Base-by-base conservation (phyloP, 2,113 vertebrate genomes). In the Cottus gobio region DNA sequence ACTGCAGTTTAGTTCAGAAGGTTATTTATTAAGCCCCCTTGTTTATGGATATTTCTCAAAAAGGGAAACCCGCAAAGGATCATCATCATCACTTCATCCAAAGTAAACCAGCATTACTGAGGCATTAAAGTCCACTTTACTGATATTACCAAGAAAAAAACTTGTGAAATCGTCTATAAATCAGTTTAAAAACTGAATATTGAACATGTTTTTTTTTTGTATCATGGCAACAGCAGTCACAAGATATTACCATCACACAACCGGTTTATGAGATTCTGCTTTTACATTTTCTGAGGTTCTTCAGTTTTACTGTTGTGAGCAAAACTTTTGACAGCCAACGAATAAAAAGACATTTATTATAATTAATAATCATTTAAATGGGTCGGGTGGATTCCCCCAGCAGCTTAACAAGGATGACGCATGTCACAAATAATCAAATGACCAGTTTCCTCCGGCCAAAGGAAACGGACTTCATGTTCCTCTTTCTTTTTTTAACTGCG, bases 31-130 rank as follows among this genome's bases (percentile, higher is more conserved):
- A 0, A 16, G 16, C 66, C 84, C 68, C 71, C 1, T 16, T 11
- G 12, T 54, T 61, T 2, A 28, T 20, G 2, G 10, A 62, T 24
- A 24, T 69, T 73, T 75, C 2, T 58, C 15, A 46, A 60, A 37
- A 46, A 52, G 68, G 18, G 36, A 79, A 18, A 13, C 8, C 3
- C n/a, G 3, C 11, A 54, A 37, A 78, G 61, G 50, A 48, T 48
- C 46, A 48, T 52, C n/a, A 67, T 30, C 81, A 70, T 88, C 87
- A 86, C 84, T 82, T 86, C 70, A 85, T 85, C 84, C 66, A 60
- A 78, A 78, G 34, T 26, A 26, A 39, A 61, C 30, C 75, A 67
- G 34, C 26, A 44, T 42, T 31, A 24, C 24, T 52, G 74, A 82
- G n/a, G n/a, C n/a, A n/a, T n/a, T n/a, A n/a, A n/a, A n/a, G 9